Evolutionary conservation across 2,797 vertebrate species (phyloP).

Genomic region (Phoeniculus purpureus): DNA sequence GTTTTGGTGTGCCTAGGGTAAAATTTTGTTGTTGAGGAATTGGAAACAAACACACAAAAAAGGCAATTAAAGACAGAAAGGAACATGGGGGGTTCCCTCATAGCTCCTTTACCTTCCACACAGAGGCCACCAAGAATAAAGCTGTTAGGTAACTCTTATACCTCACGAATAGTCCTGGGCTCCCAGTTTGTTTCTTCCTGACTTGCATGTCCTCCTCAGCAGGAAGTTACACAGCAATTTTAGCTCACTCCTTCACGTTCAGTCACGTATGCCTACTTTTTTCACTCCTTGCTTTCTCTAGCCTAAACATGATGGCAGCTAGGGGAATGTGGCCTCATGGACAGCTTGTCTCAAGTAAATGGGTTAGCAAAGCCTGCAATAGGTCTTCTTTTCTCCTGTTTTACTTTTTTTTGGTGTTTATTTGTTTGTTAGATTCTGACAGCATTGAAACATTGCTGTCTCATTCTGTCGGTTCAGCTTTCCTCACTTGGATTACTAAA

Average conservation of each 20-base stretch:
- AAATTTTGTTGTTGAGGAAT: background rate
- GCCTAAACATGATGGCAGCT: background rate
- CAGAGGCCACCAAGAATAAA: background rate
- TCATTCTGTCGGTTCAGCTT: background rate
- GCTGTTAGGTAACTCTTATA: background rate
- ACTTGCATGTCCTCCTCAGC: background rate
- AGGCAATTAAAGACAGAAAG: background rate
- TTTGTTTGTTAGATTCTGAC: background rate
- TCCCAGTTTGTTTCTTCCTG: background rate
- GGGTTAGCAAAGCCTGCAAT: background rate
- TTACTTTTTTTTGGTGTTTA: background rate
- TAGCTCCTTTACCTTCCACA: background rate
- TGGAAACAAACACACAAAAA: background rate
- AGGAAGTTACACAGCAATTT: background rate
- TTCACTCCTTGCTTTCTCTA: background rate
- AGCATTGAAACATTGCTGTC: background rate
- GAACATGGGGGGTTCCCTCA: background rate
- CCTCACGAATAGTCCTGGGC: background rate
- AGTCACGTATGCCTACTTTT: background rate
- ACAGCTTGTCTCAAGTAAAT: background rate
- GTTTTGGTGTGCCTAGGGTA: background rate
- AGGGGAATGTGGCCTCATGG: background rate
- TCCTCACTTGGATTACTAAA: background rate
- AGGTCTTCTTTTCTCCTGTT: background rate
- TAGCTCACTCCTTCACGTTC: background rate